Percentiles rank a stretch among this genome's conserved stretches.
Evolutionary conservation across 1,140 invertebrate species (phyloP).

Genomic region (Nasonia longicornis): DNA sequence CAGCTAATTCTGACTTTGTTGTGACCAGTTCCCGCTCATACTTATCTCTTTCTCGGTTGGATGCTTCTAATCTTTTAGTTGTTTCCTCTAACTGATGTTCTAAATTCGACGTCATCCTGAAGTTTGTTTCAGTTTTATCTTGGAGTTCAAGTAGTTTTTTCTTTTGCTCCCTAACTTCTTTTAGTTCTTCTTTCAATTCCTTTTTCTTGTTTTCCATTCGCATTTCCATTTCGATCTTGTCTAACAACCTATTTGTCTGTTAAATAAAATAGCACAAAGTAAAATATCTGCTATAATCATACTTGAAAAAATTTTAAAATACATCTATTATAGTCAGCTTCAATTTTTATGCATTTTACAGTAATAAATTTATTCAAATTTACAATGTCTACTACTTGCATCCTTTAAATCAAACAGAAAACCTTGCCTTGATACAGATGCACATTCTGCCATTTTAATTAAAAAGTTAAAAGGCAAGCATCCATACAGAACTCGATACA

Average conservation of each 20-base stretch:
- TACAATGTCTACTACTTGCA: too few relatives aligned
- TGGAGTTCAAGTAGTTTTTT: constrained; percentile 69
- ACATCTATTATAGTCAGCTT: background rate
- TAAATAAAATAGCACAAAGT: background rate
- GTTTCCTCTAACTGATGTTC: constrained; percentile 69
- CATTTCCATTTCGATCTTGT: constrained; percentile 61
- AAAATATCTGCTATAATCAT: background rate
- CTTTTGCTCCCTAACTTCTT: constrained; percentile 71
- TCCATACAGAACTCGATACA: too few relatives aligned
- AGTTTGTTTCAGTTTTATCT: constrained; percentile 60
- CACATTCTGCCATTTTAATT: too few relatives aligned
- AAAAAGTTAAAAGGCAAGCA: too few relatives aligned
- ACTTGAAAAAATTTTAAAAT: too few relatives aligned
- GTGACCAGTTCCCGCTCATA: constrained; percentile 70
- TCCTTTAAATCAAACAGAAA: too few relatives aligned
- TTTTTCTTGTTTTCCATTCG: constrained; percentile 67
- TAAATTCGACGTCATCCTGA: constrained; percentile 57
- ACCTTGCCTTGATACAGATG: too few relatives aligned
- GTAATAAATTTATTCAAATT: too few relatives aligned
- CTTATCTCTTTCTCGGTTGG: constrained; percentile 68
- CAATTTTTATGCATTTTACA: too few relatives aligned
- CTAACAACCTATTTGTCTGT: constrained; percentile 52
- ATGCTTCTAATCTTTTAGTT: constrained; percentile 64
- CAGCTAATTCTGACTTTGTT: constrained; percentile 61
- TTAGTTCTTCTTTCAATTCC: constrained; percentile 44